Evolutionary conservation across 1,140 invertebrate genomes (phyloP).

Genomic region (Triops longicaudatus): DNA sequence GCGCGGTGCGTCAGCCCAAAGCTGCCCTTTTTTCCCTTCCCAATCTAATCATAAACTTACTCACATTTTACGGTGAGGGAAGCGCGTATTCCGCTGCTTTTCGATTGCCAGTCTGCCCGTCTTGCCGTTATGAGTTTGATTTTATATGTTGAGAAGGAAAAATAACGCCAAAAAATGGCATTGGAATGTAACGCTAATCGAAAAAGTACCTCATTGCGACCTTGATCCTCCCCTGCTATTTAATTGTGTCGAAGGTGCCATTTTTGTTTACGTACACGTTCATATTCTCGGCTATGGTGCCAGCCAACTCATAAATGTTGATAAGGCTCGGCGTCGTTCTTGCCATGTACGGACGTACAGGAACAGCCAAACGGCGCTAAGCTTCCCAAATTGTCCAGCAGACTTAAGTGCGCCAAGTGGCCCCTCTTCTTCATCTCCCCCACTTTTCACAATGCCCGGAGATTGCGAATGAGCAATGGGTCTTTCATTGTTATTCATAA

Average conservation of each 20-base stretch:
- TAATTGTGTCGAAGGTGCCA: not conserved
- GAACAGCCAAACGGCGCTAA: not conserved
- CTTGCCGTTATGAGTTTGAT: not conserved
- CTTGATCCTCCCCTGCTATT: no score
- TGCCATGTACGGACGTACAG: not conserved
- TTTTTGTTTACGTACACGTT: not conserved
- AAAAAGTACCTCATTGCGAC: no score
- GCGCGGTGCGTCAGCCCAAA: not conserved
- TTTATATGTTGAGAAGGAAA: no score
- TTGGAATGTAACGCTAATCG: no score
- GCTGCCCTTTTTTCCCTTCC: not conserved
- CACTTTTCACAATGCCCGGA: not conserved
- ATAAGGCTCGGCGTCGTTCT: not conserved
- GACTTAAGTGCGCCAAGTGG: not conserved
- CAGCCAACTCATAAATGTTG: slow-evolving; percentile 11
- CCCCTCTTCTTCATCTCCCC: not conserved
- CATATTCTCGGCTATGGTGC: not conserved
- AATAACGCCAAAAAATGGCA: no score
- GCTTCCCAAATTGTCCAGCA: not conserved
- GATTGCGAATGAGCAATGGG: not conserved
- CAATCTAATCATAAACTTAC: not conserved
- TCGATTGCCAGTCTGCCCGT: not conserved
- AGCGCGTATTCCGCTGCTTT: not conserved
- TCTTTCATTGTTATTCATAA: slow-evolving; percentile 1
- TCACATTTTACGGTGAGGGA: not conserved